A percentile compares a stretch with the other conserved stretches of the same genome.
Conservation (phyloP, 2,113 vertebrate genomes). For the Alligator mississippiensis region DNA sequence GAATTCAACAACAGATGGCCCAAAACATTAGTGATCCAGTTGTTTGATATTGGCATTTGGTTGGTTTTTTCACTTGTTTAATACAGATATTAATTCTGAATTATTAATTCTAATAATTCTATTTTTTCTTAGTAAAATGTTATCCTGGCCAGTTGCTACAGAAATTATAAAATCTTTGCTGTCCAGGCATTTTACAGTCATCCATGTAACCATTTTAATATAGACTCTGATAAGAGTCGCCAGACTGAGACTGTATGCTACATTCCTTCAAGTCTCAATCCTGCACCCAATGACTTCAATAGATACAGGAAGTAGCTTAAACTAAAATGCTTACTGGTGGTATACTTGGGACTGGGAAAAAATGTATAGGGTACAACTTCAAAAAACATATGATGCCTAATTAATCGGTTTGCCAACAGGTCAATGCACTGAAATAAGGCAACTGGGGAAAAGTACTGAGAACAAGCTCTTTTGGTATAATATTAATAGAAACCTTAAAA, state of each 20-base stretch:
- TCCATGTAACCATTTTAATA: background rate
- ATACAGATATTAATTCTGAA: constrained; percentile 53
- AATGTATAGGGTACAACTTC: background rate
- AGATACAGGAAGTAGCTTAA: background rate
- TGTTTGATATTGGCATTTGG: constrained; percentile 26
- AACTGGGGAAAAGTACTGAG: background rate
- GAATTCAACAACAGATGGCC: constrained; percentile 59
- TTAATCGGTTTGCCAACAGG: background rate
- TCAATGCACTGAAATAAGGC: background rate
- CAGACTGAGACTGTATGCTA: background rate
- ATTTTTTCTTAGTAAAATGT: constrained; percentile 32
- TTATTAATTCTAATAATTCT: background rate
- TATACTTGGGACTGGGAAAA: background rate
- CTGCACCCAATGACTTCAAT: background rate
- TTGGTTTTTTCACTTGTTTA: constrained; percentile 61
- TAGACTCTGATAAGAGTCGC: background rate
- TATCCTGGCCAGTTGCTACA: fast-evolving
- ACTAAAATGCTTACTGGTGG: background rate
- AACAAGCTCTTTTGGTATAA: background rate
- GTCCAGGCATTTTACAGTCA: background rate
- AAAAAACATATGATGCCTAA: background rate
- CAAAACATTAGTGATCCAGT: constrained; percentile 60
- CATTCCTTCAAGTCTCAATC: background rate
- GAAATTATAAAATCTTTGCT: background rate
- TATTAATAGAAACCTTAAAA: background rate